phyloP scores from a whole-genome alignment of 2,113 vertebrate species.

The Chlorodrepanis virens region DNA sequence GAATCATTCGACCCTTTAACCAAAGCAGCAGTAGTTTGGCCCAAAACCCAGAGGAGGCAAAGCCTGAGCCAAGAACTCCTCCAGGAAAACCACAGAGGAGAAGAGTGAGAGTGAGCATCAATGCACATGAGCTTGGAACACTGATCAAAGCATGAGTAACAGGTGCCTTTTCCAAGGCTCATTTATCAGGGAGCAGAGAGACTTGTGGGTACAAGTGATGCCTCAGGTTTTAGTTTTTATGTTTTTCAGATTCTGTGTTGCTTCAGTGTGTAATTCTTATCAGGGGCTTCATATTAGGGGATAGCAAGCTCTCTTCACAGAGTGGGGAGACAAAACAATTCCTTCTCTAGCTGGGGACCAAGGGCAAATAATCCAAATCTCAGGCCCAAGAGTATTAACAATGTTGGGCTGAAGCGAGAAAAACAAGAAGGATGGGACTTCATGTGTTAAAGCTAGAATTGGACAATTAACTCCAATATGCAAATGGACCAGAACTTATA shows the following conservation, averaged over 20 bases:
- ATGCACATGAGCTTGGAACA: background rate
- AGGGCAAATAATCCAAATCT: background rate
- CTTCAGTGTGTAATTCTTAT: background rate
- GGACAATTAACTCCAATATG: background rate
- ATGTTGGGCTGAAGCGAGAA: background rate
- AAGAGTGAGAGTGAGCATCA: background rate
- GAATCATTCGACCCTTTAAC: accelerated
- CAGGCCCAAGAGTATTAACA: background rate
- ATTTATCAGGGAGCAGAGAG: background rate
- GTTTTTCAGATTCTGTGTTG: background rate
- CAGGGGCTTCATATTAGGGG: background rate
- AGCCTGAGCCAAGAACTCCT: background rate
- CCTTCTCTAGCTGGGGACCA: background rate
- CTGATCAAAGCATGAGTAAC: background rate
- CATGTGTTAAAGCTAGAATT: background rate
- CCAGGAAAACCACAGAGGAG: background rate
- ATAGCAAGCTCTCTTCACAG: background rate
- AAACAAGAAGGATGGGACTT: background rate
- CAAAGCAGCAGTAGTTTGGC: background rate
- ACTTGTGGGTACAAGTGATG: background rate
- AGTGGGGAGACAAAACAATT: background rate
- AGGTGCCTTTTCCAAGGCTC: background rate
- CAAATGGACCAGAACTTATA: background rate
- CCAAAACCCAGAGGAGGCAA: background rate
- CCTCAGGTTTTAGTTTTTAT: background rate